phyloP scores from a whole-genome alignment of 2,113 vertebrate genomes.

The Campylomormyrus tamandua region DNA sequence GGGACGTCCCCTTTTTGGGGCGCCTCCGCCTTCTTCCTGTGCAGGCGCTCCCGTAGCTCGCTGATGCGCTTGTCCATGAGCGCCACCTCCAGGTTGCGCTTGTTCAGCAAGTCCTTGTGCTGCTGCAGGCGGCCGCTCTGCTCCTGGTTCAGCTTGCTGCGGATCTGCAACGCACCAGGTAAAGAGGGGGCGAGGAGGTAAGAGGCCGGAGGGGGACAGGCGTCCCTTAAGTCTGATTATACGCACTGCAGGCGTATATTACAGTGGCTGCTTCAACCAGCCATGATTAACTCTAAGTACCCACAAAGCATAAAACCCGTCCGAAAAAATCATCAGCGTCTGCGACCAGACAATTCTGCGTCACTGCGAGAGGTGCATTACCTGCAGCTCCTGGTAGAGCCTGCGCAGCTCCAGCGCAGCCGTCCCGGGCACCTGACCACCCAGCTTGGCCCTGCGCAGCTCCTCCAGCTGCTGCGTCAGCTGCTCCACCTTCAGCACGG shows the following conservation, averaged over 20 bases:
- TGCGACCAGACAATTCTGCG: not conserved
- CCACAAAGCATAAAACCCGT: not conserved
- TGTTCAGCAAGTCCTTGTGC: constrained; percentile 92
- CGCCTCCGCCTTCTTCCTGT: constrained; percentile 97
- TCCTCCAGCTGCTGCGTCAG: constrained; percentile 92
- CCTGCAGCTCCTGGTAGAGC: constrained; percentile 95
- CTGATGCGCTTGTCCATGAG: constrained; percentile 95
- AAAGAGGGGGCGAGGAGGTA: too few relatives aligned
- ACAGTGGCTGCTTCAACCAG: not conserved
- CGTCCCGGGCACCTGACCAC: constrained; percentile 73
- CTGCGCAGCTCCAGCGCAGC: constrained; percentile 86
- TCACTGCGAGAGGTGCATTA: constrained; percentile 35
- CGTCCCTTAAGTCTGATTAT: not conserved
- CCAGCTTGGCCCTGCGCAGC: constrained; percentile 81
- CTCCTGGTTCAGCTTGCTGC: constrained; percentile 96
- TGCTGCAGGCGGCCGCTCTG: constrained; percentile 95
- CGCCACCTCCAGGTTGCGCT: constrained; percentile 93
- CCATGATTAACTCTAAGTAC: not conserved
- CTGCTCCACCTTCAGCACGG: constrained; percentile 90
- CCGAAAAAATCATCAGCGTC: not conserved
- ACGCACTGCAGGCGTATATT: not conserved
- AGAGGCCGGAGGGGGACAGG: not conserved
- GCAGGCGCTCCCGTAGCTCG: constrained; percentile 88
- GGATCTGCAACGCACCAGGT: constrained; percentile 60
- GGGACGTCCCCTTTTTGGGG: constrained; percentile 74